phyloP scores from a whole-genome alignment of 2,888 invertebrate genomes.

The Helleia helle region DNA sequence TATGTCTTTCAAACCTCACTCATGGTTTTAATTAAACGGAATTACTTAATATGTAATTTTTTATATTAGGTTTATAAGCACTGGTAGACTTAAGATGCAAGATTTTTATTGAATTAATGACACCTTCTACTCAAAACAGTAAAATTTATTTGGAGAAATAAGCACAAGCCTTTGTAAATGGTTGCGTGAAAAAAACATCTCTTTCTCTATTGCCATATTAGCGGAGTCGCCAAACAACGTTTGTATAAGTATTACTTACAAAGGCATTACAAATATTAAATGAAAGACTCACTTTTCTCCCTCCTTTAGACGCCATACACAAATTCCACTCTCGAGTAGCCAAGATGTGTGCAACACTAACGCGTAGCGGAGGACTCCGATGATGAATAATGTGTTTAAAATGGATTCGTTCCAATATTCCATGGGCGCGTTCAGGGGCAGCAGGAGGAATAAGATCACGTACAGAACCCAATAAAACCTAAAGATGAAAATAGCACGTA shows the following conservation, averaged over 20 bases:
- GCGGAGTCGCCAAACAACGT: no score
- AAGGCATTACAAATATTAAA: no score
- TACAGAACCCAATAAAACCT: slow-evolving; percentile 83
- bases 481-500: slow-evolving; percentile 27
- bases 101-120: no score
- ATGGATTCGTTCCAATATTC: slow-evolving; percentile 86
- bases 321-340: slow-evolving; percentile 82
- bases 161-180: no score
- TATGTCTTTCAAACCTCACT: no score
- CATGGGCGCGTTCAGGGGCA: slow-evolving; percentile 84
- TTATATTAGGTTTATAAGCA: no score
- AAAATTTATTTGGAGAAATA: not conserved
- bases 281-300: slow-evolving; percentile 79
- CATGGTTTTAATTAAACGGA: no score
- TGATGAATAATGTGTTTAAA: slow-evolving; percentile 74
- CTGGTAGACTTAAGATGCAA: no score
- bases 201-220: no score
- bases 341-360: slow-evolving; percentile 78
- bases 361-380: slow-evolving; percentile 80
- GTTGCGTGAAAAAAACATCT: no score
- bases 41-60: no score
- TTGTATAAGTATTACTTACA: no score
- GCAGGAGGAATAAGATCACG: slow-evolving; percentile 75
- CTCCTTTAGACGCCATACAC: slow-evolving; percentile 81
- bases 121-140: not conserved